Base-by-base conservation (phyloP, 2,888 invertebrate genomes). In the Saturnia pavonia region DNA sequence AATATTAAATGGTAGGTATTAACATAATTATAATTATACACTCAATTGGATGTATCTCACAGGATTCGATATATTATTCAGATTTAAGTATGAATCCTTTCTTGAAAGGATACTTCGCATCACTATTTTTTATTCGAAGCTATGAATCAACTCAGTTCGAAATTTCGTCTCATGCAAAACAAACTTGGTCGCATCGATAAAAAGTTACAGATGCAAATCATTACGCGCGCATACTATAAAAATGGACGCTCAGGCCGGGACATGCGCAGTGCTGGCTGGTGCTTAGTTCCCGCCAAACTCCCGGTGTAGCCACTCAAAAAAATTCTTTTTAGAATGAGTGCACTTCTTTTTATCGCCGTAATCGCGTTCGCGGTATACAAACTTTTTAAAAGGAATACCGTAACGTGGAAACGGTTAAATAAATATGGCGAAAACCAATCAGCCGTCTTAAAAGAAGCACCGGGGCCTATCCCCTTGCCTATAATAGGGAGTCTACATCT, bases 401-500 rank as follows among this genome's bases (percentile, higher is more conserved):
- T 87, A 0, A 77, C 79, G 70, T 82, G 76, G 75, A 85, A 79
- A 71, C 88, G 78, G 71, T 70, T 78, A 1, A 83, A 77, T 2
- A 89, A 83, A 73, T 82, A 88, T 72, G 87, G 86, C 27, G 86
- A 80, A 1, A 75, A 74, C 25, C 82, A 79, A 67, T 74, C 79
- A 7, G 74, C 82, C 22, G 76, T 82, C n/a, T 76, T 91, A 16
- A 85, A 85, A 72, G 85, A 91, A 75, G 95, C 96, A 16, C 96
- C 96, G 63, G 97, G 97, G 0, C 97, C 97, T 0, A 82, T 86
- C 25, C 95, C 96, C 19, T 78, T 93, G 74, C 97, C 97, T 0
- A 76, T 97, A 0, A 90, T 97, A 72, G 97, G 97, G 25, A 96
- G 95, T 84, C 89, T 97, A 74, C 96, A 96, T 83, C 93, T 96